Percentiles rank a stretch among this genome's conserved stretches.
These are phyloP conservation scores for Etheostoma perlongum DNA, from an alignment of 2,797 vertebrate genomes.

Conservation along the genomic window DNA sequence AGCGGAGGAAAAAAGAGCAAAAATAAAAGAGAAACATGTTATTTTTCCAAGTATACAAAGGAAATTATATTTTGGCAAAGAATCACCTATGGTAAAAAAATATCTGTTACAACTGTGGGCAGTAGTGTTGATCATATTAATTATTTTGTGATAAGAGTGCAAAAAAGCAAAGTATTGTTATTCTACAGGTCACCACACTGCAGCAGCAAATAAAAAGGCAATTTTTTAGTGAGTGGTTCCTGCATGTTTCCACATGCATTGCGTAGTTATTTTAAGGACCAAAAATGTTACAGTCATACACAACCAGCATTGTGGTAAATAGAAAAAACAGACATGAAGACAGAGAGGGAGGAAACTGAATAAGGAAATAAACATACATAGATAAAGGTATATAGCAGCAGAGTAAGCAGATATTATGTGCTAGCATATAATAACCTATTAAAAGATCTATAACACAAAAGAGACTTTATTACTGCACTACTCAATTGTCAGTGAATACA, in stretches of 20 bases:
- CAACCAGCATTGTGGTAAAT: conserved; percentile 12
- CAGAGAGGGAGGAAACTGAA: not conserved
- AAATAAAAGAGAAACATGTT: conserved; percentile 19
- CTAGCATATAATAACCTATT: not conserved
- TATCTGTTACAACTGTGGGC: not conserved
- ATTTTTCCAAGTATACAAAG: conserved; percentile 21
- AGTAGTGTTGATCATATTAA: conserved; percentile 22
- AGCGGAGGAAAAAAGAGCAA: conserved; percentile 8
- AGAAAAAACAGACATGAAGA: conserved; percentile 10
- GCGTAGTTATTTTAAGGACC: conserved; percentile 26
- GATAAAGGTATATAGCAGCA: not conserved
- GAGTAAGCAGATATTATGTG: not conserved
- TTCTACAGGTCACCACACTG: conserved; percentile 41
- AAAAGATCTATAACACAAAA: not conserved
- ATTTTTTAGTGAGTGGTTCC: not conserved
- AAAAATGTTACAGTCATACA: conserved; percentile 18
- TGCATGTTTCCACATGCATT: conserved; percentile 25
- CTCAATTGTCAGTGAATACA: not conserved
- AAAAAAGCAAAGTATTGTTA: conserved; percentile 11
- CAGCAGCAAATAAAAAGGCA: conserved; percentile 13
- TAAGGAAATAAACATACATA: conserved; percentile 13
- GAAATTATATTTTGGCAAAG: not conserved
- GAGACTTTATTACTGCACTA: not conserved
- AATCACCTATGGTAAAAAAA: conserved; percentile 9
- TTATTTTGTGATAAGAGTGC: conserved; percentile 7